Evolutionary conservation across 2,888 invertebrate genomes (phyloP), one percentile per base, ranked within the genome.

Genomic region (Troides aeacus): DNA sequence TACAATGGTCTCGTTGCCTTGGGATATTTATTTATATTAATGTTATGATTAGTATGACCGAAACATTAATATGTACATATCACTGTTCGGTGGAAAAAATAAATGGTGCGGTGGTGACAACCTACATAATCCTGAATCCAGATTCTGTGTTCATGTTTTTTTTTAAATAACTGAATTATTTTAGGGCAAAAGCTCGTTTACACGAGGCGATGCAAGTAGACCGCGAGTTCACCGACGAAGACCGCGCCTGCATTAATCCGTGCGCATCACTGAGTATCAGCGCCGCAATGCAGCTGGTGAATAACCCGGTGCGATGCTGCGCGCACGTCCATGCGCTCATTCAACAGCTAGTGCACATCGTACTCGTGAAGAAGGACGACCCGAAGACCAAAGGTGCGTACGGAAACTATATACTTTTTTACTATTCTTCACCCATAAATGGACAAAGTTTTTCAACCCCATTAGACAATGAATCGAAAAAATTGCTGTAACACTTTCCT

Each of bases 261-360:
- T 97, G 98, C 78, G 94, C 95, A 72, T 97, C 98, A n/a, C 94
- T 96, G 66, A 98, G 99, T 78, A 97, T 99, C 75, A 94, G 95
- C 73, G 96, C 97, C 77, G 99, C 99, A 1, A 93, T 99, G 90
- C 96, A 97, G 81, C 98, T 97, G 87, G 98, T 99, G 0, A 97
- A 97, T 89, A 99, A 99, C 93, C 99, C 99, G 0, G 96, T 96
- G 59, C 95, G 95, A 78, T 98, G 98, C 88, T 99, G 99, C 85
- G 95, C 96, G 76, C 96, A 97, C 81, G 97, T 99, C 53, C 97
- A 98, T 81, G 93, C 94, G 68, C 94, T 99, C 70, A 98, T 99
- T 74, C 96, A 97, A 78, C 96, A 96, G 71, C 93, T 99, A 53
- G 95, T 98, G 89, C 95, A 95, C 75, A 95, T 98, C 70, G 97